Conservation (phyloP, 2,888 invertebrate genomes). For the Hydroisotoma schaefferi region DNA sequence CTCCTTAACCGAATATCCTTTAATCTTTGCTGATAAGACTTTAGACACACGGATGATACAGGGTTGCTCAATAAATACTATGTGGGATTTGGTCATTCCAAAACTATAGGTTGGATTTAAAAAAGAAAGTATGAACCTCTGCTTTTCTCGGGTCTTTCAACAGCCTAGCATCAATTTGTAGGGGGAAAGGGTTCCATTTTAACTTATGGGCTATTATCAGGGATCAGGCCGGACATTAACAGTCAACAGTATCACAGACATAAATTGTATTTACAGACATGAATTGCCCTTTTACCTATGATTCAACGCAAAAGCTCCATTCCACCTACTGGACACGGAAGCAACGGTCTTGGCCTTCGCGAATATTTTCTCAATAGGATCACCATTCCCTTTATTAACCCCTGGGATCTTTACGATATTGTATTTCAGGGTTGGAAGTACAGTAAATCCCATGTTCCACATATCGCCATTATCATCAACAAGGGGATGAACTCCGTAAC, state of each 20-base stretch:
- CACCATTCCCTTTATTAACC: slow-evolving; percentile 24
- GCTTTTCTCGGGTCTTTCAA: no score
- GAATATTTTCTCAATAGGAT: slow-evolving; percentile 16
- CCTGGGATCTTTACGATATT: slow-evolving; percentile 50
- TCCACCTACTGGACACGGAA: slow-evolving; percentile 37
- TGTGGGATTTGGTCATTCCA: slow-evolving; percentile 31
- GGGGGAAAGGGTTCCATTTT: no score
- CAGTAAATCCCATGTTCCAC: slow-evolving; percentile 51
- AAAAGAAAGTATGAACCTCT: no score
- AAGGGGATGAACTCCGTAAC: slow-evolving; percentile 55
- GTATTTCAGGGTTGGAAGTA: slow-evolving; percentile 50
- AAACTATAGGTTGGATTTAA: no score
- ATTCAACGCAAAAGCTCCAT: slow-evolving; percentile 29
- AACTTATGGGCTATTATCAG: no score
- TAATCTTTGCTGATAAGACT: slow-evolving; percentile 27
- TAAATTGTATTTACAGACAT: neutral
- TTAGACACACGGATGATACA: slow-evolving; percentile 30
- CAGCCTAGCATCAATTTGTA: no score
- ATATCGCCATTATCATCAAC: slow-evolving; percentile 52
- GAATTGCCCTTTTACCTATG: slow-evolving; percentile 13
- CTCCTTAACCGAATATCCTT: slow-evolving; percentile 26
- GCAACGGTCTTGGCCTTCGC: slow-evolving; percentile 26
- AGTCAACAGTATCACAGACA: neutral
- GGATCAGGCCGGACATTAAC: no score
- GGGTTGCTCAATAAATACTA: slow-evolving; percentile 36